Evolutionary conservation across 1,140 invertebrate species (phyloP).

Genomic region (Zaprionus capensis): DNA sequence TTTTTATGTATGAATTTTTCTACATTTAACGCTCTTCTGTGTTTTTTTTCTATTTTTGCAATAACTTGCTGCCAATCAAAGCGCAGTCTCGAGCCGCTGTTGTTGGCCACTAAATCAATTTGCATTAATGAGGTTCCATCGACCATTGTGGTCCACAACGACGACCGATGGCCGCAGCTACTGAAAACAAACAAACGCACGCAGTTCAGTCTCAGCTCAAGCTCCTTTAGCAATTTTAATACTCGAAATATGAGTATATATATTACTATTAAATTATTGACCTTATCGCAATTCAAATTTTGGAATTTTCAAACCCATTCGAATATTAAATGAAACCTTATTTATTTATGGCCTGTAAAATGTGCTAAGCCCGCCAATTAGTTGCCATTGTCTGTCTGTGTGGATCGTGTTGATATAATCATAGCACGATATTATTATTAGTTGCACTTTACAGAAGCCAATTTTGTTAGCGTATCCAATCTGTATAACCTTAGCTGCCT

Average conservation of each 20-base stretch:
- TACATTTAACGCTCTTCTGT: conserved; percentile 30
- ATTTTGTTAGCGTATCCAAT: neutral
- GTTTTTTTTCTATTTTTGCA: conserved; percentile 38
- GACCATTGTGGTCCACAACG: conserved; percentile 12
- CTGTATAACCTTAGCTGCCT: neutral
- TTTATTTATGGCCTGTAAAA: conserved; percentile 31
- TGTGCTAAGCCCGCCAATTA: conserved; percentile 30
- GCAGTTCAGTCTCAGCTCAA: neutral
- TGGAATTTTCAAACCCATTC: conserved; percentile 4
- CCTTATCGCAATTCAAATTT: conserved; percentile 64
- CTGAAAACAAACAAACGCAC: conserved; percentile 26
- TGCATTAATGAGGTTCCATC: conserved; percentile 44
- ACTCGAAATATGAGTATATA: conserved; percentile 18
- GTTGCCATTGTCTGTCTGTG: conserved; percentile 32
- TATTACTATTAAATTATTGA: conserved; percentile 57
- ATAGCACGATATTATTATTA: conserved; percentile 5
- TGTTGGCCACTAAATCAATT: conserved; percentile 37
- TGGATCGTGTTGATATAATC: neutral
- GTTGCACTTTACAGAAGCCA: conserved; percentile 19
- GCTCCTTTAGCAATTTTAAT: conserved; percentile 44
- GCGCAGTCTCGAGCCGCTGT: conserved; percentile 40
- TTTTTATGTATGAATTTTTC: conserved; percentile 9
- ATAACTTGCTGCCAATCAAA: conserved; percentile 63
- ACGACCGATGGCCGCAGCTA: conserved; percentile 21
- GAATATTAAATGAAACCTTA: conserved; percentile 2